A percentile compares a stretch with the other conserved stretches of the same genome.
Conservation (phyloP, 2,888 invertebrate genomes). For the Zonitis immaculata region DNA sequence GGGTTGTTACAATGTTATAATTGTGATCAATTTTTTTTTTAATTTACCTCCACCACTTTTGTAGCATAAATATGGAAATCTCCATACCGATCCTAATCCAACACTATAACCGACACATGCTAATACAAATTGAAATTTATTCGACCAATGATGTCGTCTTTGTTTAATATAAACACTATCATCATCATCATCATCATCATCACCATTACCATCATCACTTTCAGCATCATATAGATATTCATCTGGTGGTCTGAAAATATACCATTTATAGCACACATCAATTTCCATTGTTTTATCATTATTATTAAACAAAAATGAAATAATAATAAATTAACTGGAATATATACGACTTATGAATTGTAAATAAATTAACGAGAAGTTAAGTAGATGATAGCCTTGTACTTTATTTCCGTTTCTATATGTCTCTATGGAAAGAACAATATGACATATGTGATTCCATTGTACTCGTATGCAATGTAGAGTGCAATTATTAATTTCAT, state of each 20-base stretch:
- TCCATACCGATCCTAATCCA: constrained; percentile 85
- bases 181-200: constrained; percentile 67
- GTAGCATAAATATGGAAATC: constrained; percentile 89
- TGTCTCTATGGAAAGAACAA: background rate
- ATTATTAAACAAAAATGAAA: background rate
- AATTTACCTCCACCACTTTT: constrained; percentile 83
- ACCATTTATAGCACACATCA: background rate
- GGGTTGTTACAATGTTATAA: no score
- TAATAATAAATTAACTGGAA: no score
- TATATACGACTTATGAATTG: no score
- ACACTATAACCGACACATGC: constrained; percentile 87
- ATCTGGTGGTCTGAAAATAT: constrained; percentile 61
- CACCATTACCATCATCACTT: constrained; percentile 67
- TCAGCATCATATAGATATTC: constrained; percentile 71
- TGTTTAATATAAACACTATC: constrained; percentile 68
- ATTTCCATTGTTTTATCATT: no score
- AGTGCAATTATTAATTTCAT: background rate
- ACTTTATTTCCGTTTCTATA: constrained; percentile 2
- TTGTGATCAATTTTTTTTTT: no score
- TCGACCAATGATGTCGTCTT: constrained; percentile 79
- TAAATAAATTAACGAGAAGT: background rate
- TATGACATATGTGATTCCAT: constrained; percentile 3
- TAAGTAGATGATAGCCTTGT: background rate
- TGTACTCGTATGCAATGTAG: background rate
- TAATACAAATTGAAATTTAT: constrained; percentile 83